Conservation (phyloP, 2,888 invertebrate species). For the Arctia plantaginis region DNA sequence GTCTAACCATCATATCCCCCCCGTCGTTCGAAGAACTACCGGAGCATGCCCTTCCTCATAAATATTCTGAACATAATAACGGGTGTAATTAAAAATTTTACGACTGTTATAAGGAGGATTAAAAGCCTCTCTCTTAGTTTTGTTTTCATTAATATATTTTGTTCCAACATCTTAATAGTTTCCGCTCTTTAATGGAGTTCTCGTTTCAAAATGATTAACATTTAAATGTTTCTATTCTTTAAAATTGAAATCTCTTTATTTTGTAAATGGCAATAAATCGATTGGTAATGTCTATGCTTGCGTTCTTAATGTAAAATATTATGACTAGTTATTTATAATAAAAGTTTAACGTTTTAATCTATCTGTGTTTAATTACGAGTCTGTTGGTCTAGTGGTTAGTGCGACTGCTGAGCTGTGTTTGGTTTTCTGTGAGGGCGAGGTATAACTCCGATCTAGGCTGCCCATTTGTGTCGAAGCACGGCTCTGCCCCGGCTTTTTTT, state of each 20-base stretch:
- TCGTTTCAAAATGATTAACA: slow-evolving; percentile 50
- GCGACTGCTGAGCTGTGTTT: background rate
- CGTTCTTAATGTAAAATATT: slow-evolving; percentile 16
- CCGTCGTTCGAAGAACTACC: slow-evolving; percentile 17
- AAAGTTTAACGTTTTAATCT: slow-evolving; percentile 1
- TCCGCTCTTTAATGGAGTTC: slow-evolving; percentile 50
- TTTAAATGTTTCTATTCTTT: slow-evolving; percentile 54
- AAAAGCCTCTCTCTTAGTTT: slow-evolving; percentile 41
- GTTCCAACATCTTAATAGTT: slow-evolving; percentile 50
- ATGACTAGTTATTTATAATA: slow-evolving; percentile 7
- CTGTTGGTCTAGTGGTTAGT: background rate
- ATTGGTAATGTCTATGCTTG: slow-evolving; percentile 26
- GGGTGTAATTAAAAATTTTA: slow-evolving; percentile 47
- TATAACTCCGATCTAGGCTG: too few species aligned
- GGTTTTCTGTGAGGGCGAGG: too few species aligned
- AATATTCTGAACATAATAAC: slow-evolving; percentile 33
- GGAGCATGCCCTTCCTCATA: slow-evolving; percentile 35
- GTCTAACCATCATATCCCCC: slow-evolving; percentile 4
- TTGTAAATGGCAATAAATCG: slow-evolving; percentile 33
- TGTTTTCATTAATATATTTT: slow-evolving; percentile 52
- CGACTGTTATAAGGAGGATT: slow-evolving; percentile 36
- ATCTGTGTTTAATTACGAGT: background rate
- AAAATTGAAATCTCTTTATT: slow-evolving; percentile 35
- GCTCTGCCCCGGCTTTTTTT: too few species aligned
- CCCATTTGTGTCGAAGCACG: too few species aligned